Evolutionary conservation across 2,113 vertebrate genomes (phyloP), one percentile per base, ranked within the genome.

Genomic region (Vanacampus margaritifer): DNA sequence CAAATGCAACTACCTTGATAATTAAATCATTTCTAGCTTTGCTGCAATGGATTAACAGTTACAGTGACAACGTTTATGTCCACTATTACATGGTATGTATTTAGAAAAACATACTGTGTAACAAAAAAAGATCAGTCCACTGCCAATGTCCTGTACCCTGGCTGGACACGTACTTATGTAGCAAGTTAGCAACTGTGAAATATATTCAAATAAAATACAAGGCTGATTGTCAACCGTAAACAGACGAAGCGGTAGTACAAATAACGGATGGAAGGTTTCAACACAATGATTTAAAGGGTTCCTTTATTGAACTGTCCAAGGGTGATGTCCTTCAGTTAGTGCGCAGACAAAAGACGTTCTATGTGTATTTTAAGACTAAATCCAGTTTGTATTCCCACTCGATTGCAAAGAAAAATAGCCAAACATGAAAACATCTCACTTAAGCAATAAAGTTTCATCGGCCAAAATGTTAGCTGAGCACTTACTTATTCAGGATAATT

Each of bases 261-360:
- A 13, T 37, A 57, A 32, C 9, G 14, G 36, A 61, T 41, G 26
- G 1, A 57, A 26, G 37, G 12, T 24, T 41, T 45, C 37, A 43
- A 62, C 59, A 59, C 19, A 14, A n/a, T 43, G 37, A 43, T 62
- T 43, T 62, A 62, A 62, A 62, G 39, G n/a, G 39, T 24, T 62
- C 16, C 14, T 45, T 62, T 24, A 62, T 43, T 62, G 36, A 62
- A 26, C n/a, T 16, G 13, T 24, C 21, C 37, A 24, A 62, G n/a
- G 12, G 5, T 43, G n/a, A 62, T 24, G 37, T 62, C n/a, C 21
- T 24, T 62, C 59, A 62, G 58, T 39, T n/a, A 43, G 59, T 41
- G 37, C 37, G 43, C 37, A 41, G 4, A 37, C 26, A 32, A 4
- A 19, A 60, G 32, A 58, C 1, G 2, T 14, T n/a, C 21, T 13